These are phyloP conservation scores for Stomatorhinus walkeri DNA, from an alignment of 2,797 vertebrate species.

Conservation along the genomic window DNA sequence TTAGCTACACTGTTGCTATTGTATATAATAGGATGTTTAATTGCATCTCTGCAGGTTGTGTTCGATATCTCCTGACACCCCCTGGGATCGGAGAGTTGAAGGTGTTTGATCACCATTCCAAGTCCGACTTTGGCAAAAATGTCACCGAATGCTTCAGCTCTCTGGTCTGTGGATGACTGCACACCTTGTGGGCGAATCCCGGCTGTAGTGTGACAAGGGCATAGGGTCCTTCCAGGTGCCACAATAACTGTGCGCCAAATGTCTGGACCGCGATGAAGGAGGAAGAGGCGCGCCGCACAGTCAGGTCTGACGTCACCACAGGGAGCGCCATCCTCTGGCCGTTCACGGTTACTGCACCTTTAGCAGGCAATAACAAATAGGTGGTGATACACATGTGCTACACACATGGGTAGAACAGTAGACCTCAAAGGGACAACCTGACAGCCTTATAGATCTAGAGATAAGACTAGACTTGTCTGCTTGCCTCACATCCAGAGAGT, in stretches of 20 bases:
- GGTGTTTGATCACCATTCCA: background rate
- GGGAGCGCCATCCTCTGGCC: slow-evolving; percentile 65
- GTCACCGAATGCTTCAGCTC: background rate
- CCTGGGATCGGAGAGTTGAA: background rate
- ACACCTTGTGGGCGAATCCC: slow-evolving; percentile 70
- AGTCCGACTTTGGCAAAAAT: background rate
- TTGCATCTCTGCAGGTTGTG: background rate
- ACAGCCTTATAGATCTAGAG: background rate
- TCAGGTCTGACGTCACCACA: slow-evolving; percentile 59
- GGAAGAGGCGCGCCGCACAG: slow-evolving; percentile 62
- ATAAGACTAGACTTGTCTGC: background rate
- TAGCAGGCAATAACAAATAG: background rate
- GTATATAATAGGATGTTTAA: background rate
- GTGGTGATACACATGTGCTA: background rate
- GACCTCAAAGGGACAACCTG: background rate
- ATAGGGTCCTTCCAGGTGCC: slow-evolving; percentile 68
- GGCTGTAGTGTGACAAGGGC: slow-evolving; percentile 73
- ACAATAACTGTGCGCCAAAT: slow-evolving; percentile 71
- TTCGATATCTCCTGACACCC: background rate
- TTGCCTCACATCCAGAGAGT: background rate
- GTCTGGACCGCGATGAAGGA: slow-evolving; percentile 71
- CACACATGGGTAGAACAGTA: background rate
- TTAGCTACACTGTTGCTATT: background rate
- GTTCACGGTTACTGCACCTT: slow-evolving; percentile 67
- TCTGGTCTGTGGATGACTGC: background rate